Conservation (phyloP, 2,888 invertebrate genomes). For the Diogma glabrata region DNA sequence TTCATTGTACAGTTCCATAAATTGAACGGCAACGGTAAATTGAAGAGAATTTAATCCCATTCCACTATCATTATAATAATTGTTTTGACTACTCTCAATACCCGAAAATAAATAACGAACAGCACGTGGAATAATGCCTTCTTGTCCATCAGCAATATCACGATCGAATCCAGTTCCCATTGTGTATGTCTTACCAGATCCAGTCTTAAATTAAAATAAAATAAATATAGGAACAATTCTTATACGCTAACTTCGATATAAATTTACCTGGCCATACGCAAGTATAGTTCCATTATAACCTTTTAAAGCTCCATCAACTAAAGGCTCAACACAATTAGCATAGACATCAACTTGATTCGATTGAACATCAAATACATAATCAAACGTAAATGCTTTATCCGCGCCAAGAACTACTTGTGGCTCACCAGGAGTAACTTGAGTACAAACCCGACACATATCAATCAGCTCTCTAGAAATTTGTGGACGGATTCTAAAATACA, state of each 20-base stretch:
- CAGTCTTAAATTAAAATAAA: slow-evolving; percentile 61
- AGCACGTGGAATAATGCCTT: slow-evolving; percentile 92
- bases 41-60: slow-evolving; percentile 44
- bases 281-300: slow-evolving; percentile 97
- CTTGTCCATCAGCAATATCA: slow-evolving; percentile 42
- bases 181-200: slow-evolving; percentile 96
- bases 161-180: slow-evolving; percentile 98
- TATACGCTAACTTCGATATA: too few relatives aligned
- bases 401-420: slow-evolving; percentile 86
- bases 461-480: slow-evolving; percentile 86
- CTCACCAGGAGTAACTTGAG: slow-evolving; percentile 76
- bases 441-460: slow-evolving; percentile 90
- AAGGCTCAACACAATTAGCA: slow-evolving; percentile 65
- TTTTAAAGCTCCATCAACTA: slow-evolving; percentile 86
- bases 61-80: slow-evolving; percentile 42
- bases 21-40: slow-evolving; percentile 78
- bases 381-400: slow-evolving; percentile 93
- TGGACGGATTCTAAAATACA: slow-evolving; percentile 72
- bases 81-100: slow-evolving; percentile 48
- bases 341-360: slow-evolving; percentile 70
- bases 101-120: slow-evolving; percentile 84
- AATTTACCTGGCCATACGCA: slow-evolving; percentile 81
- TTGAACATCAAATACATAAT: slow-evolving; percentile 82
- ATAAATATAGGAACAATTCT: too few relatives aligned
- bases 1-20: slow-evolving; percentile 96